These are phyloP conservation scores for Drosophila punjabiensis DNA, from an alignment of 1,140 invertebrate genomes.

Conservation along the genomic window DNA sequence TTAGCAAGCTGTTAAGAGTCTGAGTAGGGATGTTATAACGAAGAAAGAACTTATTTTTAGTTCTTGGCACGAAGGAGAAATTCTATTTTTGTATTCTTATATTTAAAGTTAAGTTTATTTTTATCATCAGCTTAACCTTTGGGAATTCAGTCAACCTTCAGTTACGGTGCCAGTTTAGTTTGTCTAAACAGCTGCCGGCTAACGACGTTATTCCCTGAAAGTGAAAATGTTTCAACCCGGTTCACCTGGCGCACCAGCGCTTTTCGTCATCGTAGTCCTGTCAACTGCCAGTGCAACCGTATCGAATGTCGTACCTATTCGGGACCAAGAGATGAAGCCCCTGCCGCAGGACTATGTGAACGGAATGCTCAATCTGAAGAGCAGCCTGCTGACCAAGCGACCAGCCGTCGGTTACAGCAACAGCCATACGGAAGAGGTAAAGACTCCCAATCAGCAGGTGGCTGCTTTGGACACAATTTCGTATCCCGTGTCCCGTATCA, in stretches of 20 bases:
- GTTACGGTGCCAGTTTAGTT: slow-evolving; percentile 2
- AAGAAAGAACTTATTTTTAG: neutral
- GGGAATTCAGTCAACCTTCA: neutral
- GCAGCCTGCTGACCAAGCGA: slow-evolving; percentile 46
- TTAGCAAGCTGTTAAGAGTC: neutral
- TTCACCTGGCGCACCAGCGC: slow-evolving; percentile 9
- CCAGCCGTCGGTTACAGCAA: neutral
- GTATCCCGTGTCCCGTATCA: neutral
- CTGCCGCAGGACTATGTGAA: slow-evolving; percentile 53
- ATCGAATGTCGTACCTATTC: neutral
- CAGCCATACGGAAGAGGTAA: neutral
- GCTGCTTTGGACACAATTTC: neutral
- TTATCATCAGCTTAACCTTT: neutral
- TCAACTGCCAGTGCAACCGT: neutral
- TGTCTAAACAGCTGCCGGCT: slow-evolving; percentile 42
- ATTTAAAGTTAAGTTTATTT: no score
- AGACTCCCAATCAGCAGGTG: neutral
- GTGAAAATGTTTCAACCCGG: slow-evolving; percentile 59
- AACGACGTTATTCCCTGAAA: slow-evolving; percentile 28
- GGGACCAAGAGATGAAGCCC: neutral
- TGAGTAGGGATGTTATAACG: neutral
- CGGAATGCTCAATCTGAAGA: slow-evolving; percentile 63
- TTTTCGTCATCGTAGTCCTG: slow-evolving; percentile 19
- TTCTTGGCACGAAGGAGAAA: neutral
- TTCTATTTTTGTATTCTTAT: neutral